Percentiles rank a stretch among this genome's conserved stretches.
phyloP scores from a whole-genome alignment of 2,113 vertebrate species.

The Pelobates fuscus region DNA sequence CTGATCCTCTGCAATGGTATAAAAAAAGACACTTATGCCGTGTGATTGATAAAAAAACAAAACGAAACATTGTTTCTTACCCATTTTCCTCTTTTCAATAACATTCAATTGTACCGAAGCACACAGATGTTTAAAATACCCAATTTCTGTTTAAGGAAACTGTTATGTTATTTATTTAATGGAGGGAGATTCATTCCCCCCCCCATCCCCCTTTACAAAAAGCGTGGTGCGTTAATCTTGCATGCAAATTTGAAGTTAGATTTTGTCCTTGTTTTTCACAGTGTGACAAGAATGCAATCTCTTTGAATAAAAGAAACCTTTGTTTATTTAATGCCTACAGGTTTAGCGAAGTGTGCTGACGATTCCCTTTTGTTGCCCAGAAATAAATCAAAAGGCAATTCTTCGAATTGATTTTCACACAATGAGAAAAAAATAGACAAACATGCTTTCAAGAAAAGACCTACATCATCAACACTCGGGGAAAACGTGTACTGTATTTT shows the following conservation, averaged over 20 bases:
- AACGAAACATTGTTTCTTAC: no score
- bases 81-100: no score
- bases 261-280: constrained; percentile 5
- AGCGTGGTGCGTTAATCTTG: not conserved
- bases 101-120: no score
- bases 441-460: not conserved
- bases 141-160: no score
- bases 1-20: no score
- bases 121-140: no score
- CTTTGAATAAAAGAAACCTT: constrained; percentile 34
- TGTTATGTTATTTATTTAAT: no score
- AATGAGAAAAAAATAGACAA: constrained; percentile 16
- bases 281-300: constrained; percentile 2
- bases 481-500: constrained; percentile 30
- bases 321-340: constrained; percentile 31
- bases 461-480: constrained; percentile 13
- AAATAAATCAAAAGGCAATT: constrained; percentile 44
- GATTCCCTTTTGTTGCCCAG: constrained; percentile 25
- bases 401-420: constrained; percentile 37
- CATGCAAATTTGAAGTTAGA: constrained; percentile 3
- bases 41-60: no score
- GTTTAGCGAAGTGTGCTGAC: constrained; percentile 17
- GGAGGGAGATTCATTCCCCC: no score
- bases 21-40: no score
- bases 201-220: no score